phyloP scores from a whole-genome alignment of 2,113 vertebrate species.

The Ceyx cyanopectus region DNA sequence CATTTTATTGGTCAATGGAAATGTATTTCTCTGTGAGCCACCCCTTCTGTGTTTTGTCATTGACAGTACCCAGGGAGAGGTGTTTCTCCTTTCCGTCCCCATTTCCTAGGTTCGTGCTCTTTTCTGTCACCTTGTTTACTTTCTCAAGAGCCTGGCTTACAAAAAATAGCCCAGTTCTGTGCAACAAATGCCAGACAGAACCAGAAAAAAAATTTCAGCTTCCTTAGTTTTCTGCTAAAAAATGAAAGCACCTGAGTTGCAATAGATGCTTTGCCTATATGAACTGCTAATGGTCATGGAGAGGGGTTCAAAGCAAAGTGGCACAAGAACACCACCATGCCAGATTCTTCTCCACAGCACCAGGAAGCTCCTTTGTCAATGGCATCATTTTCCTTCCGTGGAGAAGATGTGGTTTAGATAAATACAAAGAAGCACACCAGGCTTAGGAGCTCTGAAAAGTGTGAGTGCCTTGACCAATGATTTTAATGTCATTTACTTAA shows the following conservation, averaged over 20 bases:
- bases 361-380: not conserved
- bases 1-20: not conserved
- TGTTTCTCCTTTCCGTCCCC: not conserved
- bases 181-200: not conserved
- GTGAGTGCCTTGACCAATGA: not conserved
- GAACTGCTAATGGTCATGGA: rapidly evolving
- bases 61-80: not conserved
- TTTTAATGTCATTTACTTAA: not conserved
- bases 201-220: not conserved
- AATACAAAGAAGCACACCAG: not conserved
- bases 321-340: not conserved
- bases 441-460: not conserved
- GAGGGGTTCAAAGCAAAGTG: not conserved
- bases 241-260: not conserved
- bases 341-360: not conserved
- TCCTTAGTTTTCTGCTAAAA: not conserved
- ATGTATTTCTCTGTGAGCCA: not conserved
- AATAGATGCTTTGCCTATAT: not conserved
- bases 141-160: not conserved
- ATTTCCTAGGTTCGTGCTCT: not conserved
- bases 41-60: not conserved
- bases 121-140: not conserved
- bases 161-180: not conserved
- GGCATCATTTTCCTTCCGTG: not conserved
- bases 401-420: not conserved